Conservation (phyloP, 2,888 invertebrate species). For the Hemistola chrysoprasaria region DNA sequence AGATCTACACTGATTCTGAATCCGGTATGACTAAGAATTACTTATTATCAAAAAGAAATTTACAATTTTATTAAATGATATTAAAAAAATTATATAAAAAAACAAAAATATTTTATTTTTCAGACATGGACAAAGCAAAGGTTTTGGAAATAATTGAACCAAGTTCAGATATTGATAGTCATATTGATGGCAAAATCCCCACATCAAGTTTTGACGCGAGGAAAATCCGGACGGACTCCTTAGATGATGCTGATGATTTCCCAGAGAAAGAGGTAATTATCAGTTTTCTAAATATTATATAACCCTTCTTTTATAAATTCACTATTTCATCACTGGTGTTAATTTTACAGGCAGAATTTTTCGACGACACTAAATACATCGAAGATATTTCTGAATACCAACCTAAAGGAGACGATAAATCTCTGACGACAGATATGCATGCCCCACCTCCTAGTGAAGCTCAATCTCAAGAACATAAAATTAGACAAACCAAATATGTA, state of each 20-base stretch:
- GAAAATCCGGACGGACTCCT: constrained; percentile 74
- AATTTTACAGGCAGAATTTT: constrained; percentile 60
- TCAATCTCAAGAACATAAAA: constrained; percentile 37
- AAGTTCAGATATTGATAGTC: constrained; percentile 65
- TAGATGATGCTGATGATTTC: constrained; percentile 78
- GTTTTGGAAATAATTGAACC: constrained; percentile 79
- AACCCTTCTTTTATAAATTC: too few relatives aligned
- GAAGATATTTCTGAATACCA: constrained; percentile 40
- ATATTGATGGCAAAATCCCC: constrained; percentile 48
- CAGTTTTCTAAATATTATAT: too few relatives aligned
- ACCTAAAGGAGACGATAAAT: constrained; percentile 34
- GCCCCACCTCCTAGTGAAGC: constrained; percentile 43
- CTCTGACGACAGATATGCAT: constrained; percentile 26
- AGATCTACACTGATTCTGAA: constrained; percentile 79
- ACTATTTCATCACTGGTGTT: constrained; percentile 5
- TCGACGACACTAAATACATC: constrained; percentile 57
- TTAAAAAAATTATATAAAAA: background rate
- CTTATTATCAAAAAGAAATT: too few relatives aligned
- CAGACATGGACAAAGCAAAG: constrained; percentile 79
- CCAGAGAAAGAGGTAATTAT: constrained; percentile 74
- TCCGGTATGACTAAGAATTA: constrained; percentile 63
- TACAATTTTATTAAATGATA: too few relatives aligned
- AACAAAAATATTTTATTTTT: constrained; percentile 25
- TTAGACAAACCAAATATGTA: constrained; percentile 57
- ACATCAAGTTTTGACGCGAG: constrained; percentile 69